phyloP scores from a whole-genome alignment of 1,140 invertebrate genomes.

The Anthonomus grandis region DNA sequence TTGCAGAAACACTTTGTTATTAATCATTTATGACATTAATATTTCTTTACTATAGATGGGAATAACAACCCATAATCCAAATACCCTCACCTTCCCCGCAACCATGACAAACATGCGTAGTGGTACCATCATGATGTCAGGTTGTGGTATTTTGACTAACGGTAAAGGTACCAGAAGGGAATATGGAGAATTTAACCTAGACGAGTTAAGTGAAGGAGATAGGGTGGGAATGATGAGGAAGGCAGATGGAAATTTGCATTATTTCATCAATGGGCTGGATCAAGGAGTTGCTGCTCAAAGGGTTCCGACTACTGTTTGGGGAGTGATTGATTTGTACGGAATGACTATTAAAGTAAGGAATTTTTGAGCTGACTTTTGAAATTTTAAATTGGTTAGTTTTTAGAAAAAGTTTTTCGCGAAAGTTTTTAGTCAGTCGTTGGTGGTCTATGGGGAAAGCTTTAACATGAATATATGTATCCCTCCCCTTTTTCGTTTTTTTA shows the following conservation, averaged over 20 bases:
- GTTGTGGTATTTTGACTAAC: slow-evolving; percentile 90
- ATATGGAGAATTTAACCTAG: slow-evolving; percentile 92
- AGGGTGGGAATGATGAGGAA: slow-evolving; percentile 83
- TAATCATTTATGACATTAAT: no score
- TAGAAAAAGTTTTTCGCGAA: neutral
- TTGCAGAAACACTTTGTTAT: no score
- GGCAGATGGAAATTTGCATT: slow-evolving; percentile 80
- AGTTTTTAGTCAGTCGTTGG: slow-evolving; percentile 22
- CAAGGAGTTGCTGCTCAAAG: slow-evolving; percentile 84
- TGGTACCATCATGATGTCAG: slow-evolving; percentile 96
- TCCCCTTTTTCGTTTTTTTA: neutral
- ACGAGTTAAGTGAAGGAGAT: slow-evolving; percentile 89
- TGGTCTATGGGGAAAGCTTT: no score
- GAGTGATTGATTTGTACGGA: slow-evolving; percentile 92
- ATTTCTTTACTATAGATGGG: no score
- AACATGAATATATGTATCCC: no score
- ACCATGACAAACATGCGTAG: slow-evolving; percentile 97
- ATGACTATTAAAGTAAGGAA: slow-evolving; percentile 83
- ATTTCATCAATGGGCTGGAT: slow-evolving; percentile 90
- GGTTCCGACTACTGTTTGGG: slow-evolving; percentile 78
- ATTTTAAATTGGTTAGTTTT: neutral
- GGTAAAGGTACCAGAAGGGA: slow-evolving; percentile 89
- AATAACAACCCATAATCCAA: slow-evolving; percentile 90
- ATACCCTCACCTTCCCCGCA: slow-evolving; percentile 84
- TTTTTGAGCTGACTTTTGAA: no score